Evolutionary conservation across 2,797 vertebrate species (phyloP).

Genomic region (Rachycentron canadum): DNA sequence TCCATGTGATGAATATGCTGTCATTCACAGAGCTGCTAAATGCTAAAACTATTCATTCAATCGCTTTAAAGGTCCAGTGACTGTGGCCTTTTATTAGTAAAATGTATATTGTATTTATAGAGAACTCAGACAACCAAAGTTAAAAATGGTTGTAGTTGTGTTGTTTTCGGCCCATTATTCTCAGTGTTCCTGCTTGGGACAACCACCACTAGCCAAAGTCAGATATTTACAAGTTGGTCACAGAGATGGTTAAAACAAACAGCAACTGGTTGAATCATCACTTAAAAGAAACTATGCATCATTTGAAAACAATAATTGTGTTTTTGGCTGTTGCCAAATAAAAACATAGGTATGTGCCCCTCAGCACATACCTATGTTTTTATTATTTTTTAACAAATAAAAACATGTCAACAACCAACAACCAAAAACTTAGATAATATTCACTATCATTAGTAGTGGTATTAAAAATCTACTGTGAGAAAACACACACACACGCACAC

Average conservation of each 20-base stretch:
- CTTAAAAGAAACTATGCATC: neutral
- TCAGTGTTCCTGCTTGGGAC: neutral
- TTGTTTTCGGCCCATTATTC: too few species aligned
- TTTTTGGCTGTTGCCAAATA: neutral
- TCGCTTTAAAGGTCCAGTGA: too few species aligned
- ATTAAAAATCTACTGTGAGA: neutral
- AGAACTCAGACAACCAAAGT: too few species aligned
- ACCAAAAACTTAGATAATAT: neutral
- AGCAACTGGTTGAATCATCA: neutral
- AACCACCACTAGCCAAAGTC: neutral
- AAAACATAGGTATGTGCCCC: too few species aligned
- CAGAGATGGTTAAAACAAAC: neutral
- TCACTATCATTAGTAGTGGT: slow-evolving; percentile 2
- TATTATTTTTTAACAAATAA: neutral
- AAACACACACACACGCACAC: neutral
- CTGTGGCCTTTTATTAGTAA: too few species aligned
- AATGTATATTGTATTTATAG: too few species aligned
- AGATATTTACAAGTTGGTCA: neutral
- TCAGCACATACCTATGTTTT: neutral
- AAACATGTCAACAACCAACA: neutral
- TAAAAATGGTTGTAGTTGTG: too few species aligned
- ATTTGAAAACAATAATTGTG: neutral
- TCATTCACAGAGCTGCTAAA: too few species aligned
- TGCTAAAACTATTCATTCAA: too few species aligned
- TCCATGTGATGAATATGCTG: too few species aligned